phyloP scores from a whole-genome alignment of 2,888 invertebrate genomes.

The Glaucopsyche alexis region DNA sequence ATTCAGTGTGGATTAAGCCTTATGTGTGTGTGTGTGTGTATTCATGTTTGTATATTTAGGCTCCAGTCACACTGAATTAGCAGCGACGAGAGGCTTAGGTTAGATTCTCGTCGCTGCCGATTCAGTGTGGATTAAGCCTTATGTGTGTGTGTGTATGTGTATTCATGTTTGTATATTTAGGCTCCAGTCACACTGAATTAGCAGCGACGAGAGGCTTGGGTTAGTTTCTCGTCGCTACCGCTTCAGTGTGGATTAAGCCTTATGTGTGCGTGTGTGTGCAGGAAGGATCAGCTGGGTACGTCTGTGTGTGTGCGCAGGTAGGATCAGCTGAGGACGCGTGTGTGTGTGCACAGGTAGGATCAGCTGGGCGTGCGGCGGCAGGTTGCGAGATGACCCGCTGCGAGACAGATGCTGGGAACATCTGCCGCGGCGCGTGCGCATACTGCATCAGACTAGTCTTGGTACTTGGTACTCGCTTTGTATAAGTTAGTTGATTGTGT shows the following conservation, averaged over 20 bases:
- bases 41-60: too few relatives aligned
- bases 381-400: constrained; percentile 49
- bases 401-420: constrained; percentile 72
- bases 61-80: too few relatives aligned
- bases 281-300: not conserved
- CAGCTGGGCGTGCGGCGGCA: constrained; percentile 45
- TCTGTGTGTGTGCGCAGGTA: not conserved
- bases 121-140: too few relatives aligned
- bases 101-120: too few relatives aligned
- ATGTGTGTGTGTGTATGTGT: not conserved
- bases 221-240: too few relatives aligned
- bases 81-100: too few relatives aligned
- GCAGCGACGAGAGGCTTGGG: too few relatives aligned
- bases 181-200: too few relatives aligned
- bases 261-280: not conserved
- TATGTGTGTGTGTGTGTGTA: not conserved
- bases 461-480: constrained; percentile 58
- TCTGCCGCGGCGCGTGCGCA: constrained; percentile 69
- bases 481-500: not conserved
- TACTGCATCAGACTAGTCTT: constrained; percentile 42
- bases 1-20: too few relatives aligned
- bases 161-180: too few relatives aligned
- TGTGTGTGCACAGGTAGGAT: not conserved
- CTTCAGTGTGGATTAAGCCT: too few relatives aligned
- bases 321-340: not conserved